Conservation (phyloP, 92 coral and sea anemone species). For the Actinernus sp. region DNA sequence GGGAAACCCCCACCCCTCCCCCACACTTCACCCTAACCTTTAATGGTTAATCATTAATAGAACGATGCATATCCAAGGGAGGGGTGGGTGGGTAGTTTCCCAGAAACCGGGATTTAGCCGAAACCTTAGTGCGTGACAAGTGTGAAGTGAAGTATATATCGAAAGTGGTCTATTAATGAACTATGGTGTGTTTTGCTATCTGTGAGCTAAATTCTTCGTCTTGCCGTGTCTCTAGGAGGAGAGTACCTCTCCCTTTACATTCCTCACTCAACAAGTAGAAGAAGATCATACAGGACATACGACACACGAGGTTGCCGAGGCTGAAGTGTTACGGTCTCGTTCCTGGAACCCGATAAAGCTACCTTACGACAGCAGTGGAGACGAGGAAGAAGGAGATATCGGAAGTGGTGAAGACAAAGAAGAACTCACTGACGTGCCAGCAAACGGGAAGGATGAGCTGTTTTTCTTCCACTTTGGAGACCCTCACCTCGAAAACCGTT, state of each 20-base stretch:
- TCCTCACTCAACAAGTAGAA: slow-evolving; percentile 35
- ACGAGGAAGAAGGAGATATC: slow-evolving; percentile 61
- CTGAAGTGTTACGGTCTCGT: slow-evolving; percentile 40
- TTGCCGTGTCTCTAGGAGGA: not conserved
- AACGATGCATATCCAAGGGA: no score
- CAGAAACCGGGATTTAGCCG: no score
- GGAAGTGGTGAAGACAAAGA: not conserved
- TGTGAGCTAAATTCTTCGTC: not conserved
- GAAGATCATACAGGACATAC: slow-evolving; percentile 13
- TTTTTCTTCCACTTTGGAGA: slow-evolving; percentile 90
- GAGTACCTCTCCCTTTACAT: slow-evolving; percentile 43
- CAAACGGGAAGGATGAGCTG: slow-evolving; percentile 29
- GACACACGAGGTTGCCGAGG: slow-evolving; percentile 5
- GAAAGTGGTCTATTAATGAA: no score
- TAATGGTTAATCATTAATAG: no score
- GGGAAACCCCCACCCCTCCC: no score
- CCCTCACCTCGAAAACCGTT: slow-evolving; percentile 65
- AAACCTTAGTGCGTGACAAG: no score
- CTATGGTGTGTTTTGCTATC: no score
- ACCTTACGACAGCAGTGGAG: slow-evolving; percentile 96
- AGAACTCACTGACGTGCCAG: not conserved
- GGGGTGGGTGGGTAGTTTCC: no score
- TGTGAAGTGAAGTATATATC: no score
- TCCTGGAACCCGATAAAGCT: slow-evolving; percentile 65
- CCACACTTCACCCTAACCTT: no score